A percentile compares a stretch with the other conserved stretches of the same genome.
phyloP scores from a whole-genome alignment of 2,888 invertebrate species.

The Tipula confusa region DNA sequence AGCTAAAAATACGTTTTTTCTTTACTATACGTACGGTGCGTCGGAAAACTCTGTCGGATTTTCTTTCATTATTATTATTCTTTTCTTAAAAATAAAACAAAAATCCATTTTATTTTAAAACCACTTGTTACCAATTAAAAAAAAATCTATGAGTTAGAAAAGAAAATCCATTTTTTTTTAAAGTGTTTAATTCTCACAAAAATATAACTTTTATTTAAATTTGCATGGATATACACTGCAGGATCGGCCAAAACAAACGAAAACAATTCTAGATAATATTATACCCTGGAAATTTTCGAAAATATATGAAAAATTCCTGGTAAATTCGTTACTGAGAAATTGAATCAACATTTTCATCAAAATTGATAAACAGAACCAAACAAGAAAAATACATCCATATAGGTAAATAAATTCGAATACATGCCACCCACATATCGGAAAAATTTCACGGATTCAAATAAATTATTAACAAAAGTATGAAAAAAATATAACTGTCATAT shows the following conservation, averaged over 20 bases:
- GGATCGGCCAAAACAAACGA: not conserved
- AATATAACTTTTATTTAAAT: not conserved
- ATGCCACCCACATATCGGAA: not conserved
- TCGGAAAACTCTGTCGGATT: not conserved
- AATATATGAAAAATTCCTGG: not conserved
- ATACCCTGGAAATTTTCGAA: not conserved
- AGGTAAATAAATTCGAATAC: not conserved
- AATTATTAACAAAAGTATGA: not conserved
- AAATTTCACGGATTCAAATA: not conserved
- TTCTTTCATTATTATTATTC: not conserved
- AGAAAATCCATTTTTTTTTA: not conserved
- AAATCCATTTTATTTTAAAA: not conserved
- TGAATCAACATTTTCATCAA: not conserved
- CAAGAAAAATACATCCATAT: not conserved
- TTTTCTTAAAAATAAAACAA: not conserved
- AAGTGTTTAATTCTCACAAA: not conserved
- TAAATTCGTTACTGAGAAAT: not conserved
- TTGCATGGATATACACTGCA: not conserved
- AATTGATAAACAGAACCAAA: constrained; percentile 9
- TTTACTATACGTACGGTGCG: not conserved
- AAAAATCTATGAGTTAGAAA: too few species aligned
- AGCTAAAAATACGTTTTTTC: constrained; percentile 25
- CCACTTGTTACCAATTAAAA: constrained; percentile 4
- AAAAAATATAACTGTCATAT: not conserved
- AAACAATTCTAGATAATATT: not conserved